phyloP scores from a whole-genome alignment of 2,888 invertebrate genomes.

The Cylloceria caligata region DNA sequence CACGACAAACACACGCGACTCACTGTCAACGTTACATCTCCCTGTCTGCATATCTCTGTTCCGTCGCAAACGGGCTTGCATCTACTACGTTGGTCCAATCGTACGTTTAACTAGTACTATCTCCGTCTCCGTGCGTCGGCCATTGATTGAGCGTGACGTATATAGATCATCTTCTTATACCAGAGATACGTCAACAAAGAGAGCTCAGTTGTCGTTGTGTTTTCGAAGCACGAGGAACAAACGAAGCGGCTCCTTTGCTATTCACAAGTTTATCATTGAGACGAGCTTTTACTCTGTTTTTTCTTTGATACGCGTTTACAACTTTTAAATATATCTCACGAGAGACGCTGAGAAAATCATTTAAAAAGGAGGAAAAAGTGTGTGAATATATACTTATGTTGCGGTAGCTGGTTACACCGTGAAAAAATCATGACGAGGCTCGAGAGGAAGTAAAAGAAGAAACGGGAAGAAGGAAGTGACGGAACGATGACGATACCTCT shows the following conservation, averaged over 20 bases:
- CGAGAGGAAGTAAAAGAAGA: constrained; percentile 14
- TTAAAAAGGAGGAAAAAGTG: background rate
- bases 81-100: background rate
- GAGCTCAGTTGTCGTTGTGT: constrained; percentile 61
- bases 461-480: background rate
- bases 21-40: constrained; percentile 28
- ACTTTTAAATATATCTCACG: background rate
- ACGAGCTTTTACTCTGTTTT: background rate
- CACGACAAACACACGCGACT: constrained; percentile 33
- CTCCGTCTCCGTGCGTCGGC: background rate
- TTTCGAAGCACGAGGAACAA: constrained; percentile 62
- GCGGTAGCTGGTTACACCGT: background rate
- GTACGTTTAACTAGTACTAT: background rate
- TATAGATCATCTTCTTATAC: background rate
- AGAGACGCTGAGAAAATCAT: background rate
- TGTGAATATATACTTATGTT: background rate
- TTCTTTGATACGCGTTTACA: background rate
- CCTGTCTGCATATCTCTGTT: too few relatives aligned
- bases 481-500: constrained; percentile 63
- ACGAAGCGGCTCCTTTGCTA: background rate
- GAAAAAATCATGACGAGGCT: constrained; percentile 17
- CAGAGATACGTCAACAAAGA: constrained; percentile 46
- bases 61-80: background rate
- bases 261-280: background rate
- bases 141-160: constrained; percentile 36